Evolutionary conservation across 1,140 invertebrate genomes (phyloP).

Genomic region (Platyscapa corneri): DNA sequence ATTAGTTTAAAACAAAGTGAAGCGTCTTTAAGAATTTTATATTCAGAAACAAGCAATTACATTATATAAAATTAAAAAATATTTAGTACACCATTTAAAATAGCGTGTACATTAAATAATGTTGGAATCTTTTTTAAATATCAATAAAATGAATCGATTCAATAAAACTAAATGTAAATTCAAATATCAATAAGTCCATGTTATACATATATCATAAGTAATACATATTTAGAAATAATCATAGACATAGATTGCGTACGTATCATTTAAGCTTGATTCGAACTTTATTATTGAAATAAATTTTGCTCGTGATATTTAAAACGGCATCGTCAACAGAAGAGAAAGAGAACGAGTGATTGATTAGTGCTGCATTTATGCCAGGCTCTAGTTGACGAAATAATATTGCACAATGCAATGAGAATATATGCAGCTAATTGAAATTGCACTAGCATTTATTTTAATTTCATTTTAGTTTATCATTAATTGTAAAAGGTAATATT

Average conservation of each 20-base stretch:
- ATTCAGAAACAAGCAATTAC: too few relatives aligned
- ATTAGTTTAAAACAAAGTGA: too few relatives aligned
- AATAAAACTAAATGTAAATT: neutral
- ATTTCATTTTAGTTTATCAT: neutral
- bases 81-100: too few relatives aligned
- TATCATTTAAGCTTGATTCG: neutral
- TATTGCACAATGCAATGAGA: neutral
- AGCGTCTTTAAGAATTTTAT: too few relatives aligned
- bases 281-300: slow-evolving; percentile 1
- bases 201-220: neutral
- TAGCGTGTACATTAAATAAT: too few relatives aligned
- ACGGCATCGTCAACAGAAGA: neutral
- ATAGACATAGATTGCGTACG: too few relatives aligned
- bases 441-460: neutral
- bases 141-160: too few relatives aligned
- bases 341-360: neutral
- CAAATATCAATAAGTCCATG: too few relatives aligned
- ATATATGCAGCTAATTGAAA: neutral
- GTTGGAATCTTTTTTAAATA: too few relatives aligned
- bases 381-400: neutral
- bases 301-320: neutral
- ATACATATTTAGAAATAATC: neutral
- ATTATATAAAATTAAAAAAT: too few relatives aligned
- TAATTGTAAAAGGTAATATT: neutral
- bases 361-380: neutral